A percentile compares a stretch with the other conserved stretches of the same genome.
These are phyloP conservation scores for Melipona bicolor DNA, from an alignment of 2,888 invertebrate genomes.

Conservation along the genomic window DNA sequence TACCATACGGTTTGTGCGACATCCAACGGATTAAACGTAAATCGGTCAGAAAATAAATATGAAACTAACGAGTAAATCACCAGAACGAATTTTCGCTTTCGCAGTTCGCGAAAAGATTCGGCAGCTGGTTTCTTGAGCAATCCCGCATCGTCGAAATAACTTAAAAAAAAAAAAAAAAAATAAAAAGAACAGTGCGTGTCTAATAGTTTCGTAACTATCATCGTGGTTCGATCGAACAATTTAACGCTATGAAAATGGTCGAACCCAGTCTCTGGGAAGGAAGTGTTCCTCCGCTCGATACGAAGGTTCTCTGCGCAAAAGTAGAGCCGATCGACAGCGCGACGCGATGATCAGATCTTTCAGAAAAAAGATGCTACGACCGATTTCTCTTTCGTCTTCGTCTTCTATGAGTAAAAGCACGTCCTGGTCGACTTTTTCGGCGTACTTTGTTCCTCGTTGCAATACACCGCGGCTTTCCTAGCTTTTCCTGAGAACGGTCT, in stretches of 20 bases:
- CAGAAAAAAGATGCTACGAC: neutral
- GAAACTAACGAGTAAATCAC: slow-evolving; percentile 12
- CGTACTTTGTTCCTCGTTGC: slow-evolving; percentile 73
- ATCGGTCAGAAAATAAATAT: slow-evolving; percentile 24
- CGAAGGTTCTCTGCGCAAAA: slow-evolving; percentile 18
- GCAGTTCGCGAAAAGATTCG: neutral
- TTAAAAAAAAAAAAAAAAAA: too few relatives aligned
- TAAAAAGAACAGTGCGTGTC: neutral
- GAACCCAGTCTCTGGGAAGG: slow-evolving; percentile 46
- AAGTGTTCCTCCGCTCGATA: slow-evolving; percentile 21
- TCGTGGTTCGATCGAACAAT: slow-evolving; percentile 16
- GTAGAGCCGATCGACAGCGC: slow-evolving; percentile 33
- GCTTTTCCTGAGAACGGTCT: slow-evolving; percentile 89
- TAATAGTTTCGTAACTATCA: neutral
- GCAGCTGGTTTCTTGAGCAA: slow-evolving; percentile 20
- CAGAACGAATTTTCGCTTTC: neutral
- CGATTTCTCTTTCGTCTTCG: neutral
- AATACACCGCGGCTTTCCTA: slow-evolving; percentile 80
- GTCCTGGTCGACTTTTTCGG: slow-evolving; percentile 85
- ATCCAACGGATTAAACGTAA: slow-evolving; percentile 31
- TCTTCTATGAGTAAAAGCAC: slow-evolving; percentile 90
- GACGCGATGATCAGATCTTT: neutral
- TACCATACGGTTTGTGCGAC: slow-evolving; percentile 55
- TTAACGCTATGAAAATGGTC: slow-evolving; percentile 18
- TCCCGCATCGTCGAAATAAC: neutral